phyloP scores from a whole-genome alignment of 2,888 invertebrate species.

The Antheraea yamamai region DNA sequence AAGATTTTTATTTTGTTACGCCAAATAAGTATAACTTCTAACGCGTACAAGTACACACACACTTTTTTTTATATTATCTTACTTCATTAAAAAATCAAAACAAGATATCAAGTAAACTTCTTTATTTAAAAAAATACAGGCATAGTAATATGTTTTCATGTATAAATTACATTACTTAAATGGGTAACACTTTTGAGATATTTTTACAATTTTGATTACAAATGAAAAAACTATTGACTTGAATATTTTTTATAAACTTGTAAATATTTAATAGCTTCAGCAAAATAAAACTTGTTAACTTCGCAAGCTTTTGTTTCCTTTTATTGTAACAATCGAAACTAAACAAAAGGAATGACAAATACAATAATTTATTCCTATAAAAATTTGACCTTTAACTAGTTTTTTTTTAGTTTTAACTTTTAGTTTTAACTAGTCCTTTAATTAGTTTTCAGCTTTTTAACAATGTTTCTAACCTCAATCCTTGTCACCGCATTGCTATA shows the following conservation, averaged over 20 bases:
- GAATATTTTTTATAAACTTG: background rate
- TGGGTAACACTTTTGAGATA: too few species aligned
- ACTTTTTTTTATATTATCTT: too few species aligned
- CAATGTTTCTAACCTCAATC: background rate
- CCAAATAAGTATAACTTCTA: too few species aligned
- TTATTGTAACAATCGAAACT: background rate
- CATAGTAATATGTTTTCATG: background rate
- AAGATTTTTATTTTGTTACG: too few species aligned
- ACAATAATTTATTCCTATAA: background rate
- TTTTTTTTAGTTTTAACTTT: too few species aligned
- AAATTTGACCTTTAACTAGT: background rate
- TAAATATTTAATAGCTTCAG: background rate
- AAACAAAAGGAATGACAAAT: background rate
- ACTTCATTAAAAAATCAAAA: too few species aligned
- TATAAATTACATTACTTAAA: too few species aligned
- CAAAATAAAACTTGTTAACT: constrained; percentile 4
- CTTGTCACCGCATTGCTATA: background rate
- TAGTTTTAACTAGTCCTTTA: too few species aligned
- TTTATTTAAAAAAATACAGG: background rate
- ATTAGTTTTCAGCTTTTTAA: background rate
- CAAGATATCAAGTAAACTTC: too few species aligned
- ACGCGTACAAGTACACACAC: too few species aligned
- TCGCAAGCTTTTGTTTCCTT: background rate
- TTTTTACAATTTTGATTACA: background rate
- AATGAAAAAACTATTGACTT: background rate